Percentiles rank a stretch among this genome's conserved stretches.
These are phyloP conservation scores for Aldabrachelys gigantea DNA, from an alignment of 2,113 vertebrate genomes.

Conservation along the genomic window DNA sequence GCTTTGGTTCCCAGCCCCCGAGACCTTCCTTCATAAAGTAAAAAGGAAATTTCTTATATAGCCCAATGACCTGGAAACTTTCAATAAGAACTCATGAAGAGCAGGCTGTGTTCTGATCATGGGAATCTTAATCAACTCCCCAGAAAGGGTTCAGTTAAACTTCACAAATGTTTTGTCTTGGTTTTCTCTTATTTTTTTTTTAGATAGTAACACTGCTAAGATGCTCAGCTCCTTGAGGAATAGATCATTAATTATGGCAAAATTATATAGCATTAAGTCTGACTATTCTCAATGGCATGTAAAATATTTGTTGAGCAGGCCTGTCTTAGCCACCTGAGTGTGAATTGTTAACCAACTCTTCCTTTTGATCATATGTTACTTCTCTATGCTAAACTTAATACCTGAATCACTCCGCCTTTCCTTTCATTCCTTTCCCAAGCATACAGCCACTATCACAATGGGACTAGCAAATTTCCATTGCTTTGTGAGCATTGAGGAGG, in stretches of 20 bases:
- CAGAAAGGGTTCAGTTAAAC: neutral
- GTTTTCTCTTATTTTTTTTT: neutral
- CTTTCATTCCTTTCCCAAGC: neutral
- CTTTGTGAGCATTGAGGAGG: neutral
- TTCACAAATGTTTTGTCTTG: neutral
- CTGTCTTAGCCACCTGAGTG: neutral
- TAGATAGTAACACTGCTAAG: neutral
- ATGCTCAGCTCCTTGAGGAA: neutral
- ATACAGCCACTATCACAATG: neutral
- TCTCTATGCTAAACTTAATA: neutral
- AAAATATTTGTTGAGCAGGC: neutral
- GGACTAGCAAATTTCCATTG: neutral
- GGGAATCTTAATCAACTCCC: neutral
- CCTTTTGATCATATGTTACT: neutral
- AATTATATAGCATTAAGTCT: neutral
- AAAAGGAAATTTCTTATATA: neutral
- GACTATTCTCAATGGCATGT: neutral
- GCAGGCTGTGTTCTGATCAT: neutral
- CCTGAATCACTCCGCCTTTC: neutral
- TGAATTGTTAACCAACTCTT: neutral
- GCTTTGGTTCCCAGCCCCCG: neutral
- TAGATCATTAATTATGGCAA: neutral
- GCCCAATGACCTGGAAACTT: neutral
- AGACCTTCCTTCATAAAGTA: neutral
- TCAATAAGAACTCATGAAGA: neutral